These are phyloP conservation scores for Plectropomus leopardus DNA, from an alignment of 2,113 vertebrate species.

Conservation along the genomic window DNA sequence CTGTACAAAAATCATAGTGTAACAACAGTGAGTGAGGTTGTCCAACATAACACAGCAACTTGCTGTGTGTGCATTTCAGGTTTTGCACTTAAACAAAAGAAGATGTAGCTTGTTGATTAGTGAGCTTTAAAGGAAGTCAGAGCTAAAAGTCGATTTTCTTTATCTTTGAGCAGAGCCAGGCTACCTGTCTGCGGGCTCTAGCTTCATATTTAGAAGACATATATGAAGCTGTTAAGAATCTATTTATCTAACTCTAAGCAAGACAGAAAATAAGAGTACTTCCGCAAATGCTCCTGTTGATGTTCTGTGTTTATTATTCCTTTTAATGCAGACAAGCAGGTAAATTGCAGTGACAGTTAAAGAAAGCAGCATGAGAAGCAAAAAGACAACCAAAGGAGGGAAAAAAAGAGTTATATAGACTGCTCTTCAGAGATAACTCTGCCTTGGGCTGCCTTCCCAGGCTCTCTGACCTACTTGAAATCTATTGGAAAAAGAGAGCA, in stretches of 20 bases:
- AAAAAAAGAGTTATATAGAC: slow-evolving; percentile 15
- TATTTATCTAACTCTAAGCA: not conserved
- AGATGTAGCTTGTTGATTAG: not conserved
- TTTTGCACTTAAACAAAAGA: not conserved
- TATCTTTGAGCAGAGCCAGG: not conserved
- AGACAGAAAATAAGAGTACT: not conserved
- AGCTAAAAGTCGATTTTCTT: not conserved
- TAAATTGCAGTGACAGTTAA: not conserved
- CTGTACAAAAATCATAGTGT: not conserved
- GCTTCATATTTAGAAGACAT: not conserved
- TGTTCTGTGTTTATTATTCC: no score
- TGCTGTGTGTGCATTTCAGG: not conserved
- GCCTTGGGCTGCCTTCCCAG: slow-evolving; percentile 46
- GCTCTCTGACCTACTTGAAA: slow-evolving; percentile 65
- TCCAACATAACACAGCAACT: not conserved
- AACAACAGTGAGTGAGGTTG: not conserved
- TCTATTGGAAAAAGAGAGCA: slow-evolving; percentile 3
- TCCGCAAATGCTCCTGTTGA: no score
- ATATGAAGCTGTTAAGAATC: not conserved
- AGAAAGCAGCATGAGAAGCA: not conserved
- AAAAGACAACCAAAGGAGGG: not conserved
- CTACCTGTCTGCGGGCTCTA: not conserved
- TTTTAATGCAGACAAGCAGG: not conserved
- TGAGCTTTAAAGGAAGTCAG: not conserved
- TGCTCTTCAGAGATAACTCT: slow-evolving; percentile 12